Evolutionary conservation across 2,888 invertebrate species (phyloP).

Genomic region (Pristionchus arcanus): DNA sequence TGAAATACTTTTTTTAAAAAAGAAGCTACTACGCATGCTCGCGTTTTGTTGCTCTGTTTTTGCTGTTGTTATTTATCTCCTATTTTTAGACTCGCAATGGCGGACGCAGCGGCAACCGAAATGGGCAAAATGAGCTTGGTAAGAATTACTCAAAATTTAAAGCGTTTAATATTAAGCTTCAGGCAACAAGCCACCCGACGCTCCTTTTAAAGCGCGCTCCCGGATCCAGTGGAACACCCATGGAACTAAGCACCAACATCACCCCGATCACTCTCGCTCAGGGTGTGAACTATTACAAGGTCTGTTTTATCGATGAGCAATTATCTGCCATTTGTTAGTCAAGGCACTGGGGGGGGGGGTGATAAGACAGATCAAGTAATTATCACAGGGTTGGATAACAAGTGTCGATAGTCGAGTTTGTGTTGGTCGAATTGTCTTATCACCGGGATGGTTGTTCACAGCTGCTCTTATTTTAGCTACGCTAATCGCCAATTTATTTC

Average conservation of each 20-base stretch:
- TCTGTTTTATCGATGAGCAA: neutral
- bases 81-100: neutral
- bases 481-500: neutral
- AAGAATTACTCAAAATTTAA: neutral
- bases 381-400: too few relatives aligned
- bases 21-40: too few relatives aligned
- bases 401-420: too few relatives aligned
- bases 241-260: conserved; percentile 49
- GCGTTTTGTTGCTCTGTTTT: too few relatives aligned
- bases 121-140: neutral
- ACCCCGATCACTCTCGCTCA: neutral
- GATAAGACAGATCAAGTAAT: too few relatives aligned
- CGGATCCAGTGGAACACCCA: neutral
- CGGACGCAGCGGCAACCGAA: neutral
- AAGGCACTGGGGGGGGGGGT: too few relatives aligned
- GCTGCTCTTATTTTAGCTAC: too few relatives aligned
- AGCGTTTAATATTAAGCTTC: neutral
- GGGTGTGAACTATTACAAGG: conserved; percentile 6
- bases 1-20: too few relatives aligned
- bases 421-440: too few relatives aligned
- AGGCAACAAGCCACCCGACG: neutral
- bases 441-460: too few relatives aligned
- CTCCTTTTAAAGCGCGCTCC: neutral
- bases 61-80: too few relatives aligned
- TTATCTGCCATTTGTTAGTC: too few relatives aligned